Percentiles rank a stretch among this genome's conserved stretches.
Evolutionary conservation across 2,113 vertebrate species (phyloP).

Genomic region (Poeciliopsis occidentalis): DNA sequence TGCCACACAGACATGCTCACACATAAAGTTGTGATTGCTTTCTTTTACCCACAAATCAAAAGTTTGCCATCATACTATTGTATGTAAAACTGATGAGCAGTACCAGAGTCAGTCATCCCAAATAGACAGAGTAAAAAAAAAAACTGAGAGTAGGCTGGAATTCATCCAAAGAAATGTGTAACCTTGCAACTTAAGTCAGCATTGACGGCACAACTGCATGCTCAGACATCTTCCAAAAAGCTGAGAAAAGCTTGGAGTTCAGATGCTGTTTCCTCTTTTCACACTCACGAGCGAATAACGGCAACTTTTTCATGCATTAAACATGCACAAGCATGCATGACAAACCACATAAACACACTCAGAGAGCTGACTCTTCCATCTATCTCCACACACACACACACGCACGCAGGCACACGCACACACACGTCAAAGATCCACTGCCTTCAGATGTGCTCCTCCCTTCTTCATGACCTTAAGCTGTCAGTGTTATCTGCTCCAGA

Average conservation of each 20-base stretch:
- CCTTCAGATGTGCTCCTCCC: constrained; percentile 73
- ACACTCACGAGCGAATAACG: constrained; percentile 13
- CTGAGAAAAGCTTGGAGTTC: constrained; percentile 16
- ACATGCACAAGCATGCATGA: constrained; percentile 34
- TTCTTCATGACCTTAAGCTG: constrained; percentile 76
- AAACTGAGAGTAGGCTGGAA: background rate
- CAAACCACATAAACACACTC: constrained; percentile 36
- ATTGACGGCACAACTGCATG: background rate
- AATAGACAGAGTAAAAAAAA: background rate
- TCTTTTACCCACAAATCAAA: constrained; percentile 44
- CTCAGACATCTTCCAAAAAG: constrained; percentile 19
- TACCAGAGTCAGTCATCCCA: constrained; percentile 5
- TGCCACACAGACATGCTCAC: constrained; percentile 54
- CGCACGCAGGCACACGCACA: constrained; percentile 34
- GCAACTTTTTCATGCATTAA: constrained; percentile 51
- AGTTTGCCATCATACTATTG: constrained; percentile 27
- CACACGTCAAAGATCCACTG: constrained; percentile 64
- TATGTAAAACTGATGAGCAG: background rate
- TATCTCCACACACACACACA: constrained; percentile 26
- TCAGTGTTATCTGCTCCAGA: constrained; percentile 67
- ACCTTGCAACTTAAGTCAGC: constrained; percentile 37
- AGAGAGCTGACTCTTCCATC: constrained; percentile 38
- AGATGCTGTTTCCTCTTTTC: background rate
- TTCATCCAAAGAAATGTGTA: constrained; percentile 12
- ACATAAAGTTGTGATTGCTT: constrained; percentile 59